Percentiles rank a stretch among this genome's conserved stretches.
Evolutionary conservation across 2,797 vertebrate species (phyloP).

Genomic region (Rhinatrema bivittatum): DNA sequence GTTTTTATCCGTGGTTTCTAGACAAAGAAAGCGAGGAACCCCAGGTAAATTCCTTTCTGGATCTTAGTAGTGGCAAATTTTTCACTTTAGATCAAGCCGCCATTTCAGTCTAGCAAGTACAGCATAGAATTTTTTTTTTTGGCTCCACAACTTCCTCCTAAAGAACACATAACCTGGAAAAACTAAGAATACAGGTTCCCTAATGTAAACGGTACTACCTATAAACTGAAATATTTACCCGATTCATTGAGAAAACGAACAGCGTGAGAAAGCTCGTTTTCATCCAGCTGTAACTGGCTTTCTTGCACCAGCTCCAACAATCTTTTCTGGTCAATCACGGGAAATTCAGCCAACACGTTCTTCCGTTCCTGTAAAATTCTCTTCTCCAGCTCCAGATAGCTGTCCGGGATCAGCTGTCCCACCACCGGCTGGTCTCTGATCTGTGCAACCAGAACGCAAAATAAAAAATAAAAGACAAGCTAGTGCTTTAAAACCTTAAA

Average conservation of each 20-base stretch:
- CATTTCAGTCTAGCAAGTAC: no score
- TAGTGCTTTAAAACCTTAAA: no score
- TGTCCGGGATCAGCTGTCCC: conserved; percentile 91
- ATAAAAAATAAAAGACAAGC: no score
- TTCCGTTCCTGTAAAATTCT: conserved; percentile 71
- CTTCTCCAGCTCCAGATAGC: conserved; percentile 87
- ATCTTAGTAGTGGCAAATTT: no score
- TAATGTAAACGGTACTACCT: background rate
- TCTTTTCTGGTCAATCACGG: conserved; percentile 69
- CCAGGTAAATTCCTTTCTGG: no score
- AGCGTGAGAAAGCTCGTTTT: conserved; percentile 84
- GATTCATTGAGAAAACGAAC: conserved; percentile 90
- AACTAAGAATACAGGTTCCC: no score
- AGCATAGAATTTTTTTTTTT: no score
- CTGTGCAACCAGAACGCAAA: conserved; percentile 59
- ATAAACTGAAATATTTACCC: conserved; percentile 44
- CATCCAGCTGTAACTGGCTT: conserved; percentile 81
- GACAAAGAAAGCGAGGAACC: no score
- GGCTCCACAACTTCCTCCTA: no score
- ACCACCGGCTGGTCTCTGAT: conserved; percentile 89
- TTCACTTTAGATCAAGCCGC: no score
- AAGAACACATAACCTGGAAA: no score
- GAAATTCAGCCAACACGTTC: conserved; percentile 73
- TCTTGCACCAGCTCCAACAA: conserved; percentile 79
- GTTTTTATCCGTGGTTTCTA: no score